Percentiles rank a stretch among this genome's conserved stretches.
These are phyloP conservation scores for Campylorhamphus procurvoides DNA, from an alignment of 2,113 vertebrate species.

Conservation along the genomic window DNA sequence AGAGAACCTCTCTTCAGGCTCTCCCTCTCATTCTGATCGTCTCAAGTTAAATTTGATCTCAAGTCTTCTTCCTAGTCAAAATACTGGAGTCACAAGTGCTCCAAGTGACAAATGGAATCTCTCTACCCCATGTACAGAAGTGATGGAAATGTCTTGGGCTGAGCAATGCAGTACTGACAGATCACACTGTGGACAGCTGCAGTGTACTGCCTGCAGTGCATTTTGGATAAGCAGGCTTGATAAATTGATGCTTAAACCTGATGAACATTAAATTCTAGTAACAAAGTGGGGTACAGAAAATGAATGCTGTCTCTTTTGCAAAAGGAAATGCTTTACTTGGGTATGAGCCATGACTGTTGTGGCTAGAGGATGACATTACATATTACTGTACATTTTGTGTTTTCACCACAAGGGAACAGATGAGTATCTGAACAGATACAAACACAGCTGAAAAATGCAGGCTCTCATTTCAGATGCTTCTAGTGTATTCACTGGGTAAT, in stretches of 20 bases:
- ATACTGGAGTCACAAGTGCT: background rate
- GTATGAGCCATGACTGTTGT: conserved; percentile 22
- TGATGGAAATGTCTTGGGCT: background rate
- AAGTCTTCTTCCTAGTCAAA: background rate
- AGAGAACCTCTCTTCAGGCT: background rate
- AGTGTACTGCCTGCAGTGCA: background rate
- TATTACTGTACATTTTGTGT: conserved; percentile 58
- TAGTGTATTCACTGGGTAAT: background rate
- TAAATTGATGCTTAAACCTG: conserved; percentile 9
- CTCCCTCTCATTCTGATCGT: background rate
- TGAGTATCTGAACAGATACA: conserved; percentile 38
- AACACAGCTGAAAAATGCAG: conserved; percentile 42
- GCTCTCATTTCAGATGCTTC: background rate
- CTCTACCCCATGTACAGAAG: rapidly evolving
- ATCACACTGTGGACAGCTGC: background rate
- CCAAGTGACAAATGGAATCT: background rate
- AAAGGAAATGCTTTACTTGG: conserved; percentile 7
- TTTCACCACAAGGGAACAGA: conserved; percentile 55
- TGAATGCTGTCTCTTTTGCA: background rate
- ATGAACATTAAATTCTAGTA: background rate
- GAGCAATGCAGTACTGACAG: background rate
- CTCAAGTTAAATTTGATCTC: background rate
- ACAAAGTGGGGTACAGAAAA: background rate
- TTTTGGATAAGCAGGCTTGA: conserved; percentile 1
- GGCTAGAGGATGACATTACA: conserved; percentile 40